These are phyloP conservation scores for Phylloscopus trochiloides DNA, from an alignment of 2,113 vertebrate genomes.

Conservation along the genomic window DNA sequence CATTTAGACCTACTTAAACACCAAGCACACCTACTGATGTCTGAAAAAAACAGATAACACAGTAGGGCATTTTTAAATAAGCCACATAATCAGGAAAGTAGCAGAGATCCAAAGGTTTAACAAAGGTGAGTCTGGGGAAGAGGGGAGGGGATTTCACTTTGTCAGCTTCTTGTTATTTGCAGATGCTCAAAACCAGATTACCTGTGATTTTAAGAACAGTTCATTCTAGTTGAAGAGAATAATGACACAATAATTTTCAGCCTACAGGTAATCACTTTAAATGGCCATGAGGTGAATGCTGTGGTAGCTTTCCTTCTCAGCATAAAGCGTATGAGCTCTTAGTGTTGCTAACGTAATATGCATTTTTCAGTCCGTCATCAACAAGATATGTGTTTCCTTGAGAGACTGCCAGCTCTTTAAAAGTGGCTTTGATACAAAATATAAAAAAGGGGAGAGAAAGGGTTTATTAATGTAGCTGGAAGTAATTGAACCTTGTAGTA, in stretches of 20 bases:
- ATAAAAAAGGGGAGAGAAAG: not conserved
- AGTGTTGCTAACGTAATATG: not conserved
- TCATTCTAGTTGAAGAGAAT: not conserved
- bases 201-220: conserved; percentile 18
- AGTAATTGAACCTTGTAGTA: not conserved
- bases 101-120: not conserved
- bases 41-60: conserved; percentile 22
- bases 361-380: not conserved
- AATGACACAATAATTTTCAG: conserved; percentile 41
- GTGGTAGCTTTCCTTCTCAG: not conserved
- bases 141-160: not conserved
- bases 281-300: not conserved
- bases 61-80: conserved; percentile 41
- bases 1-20: not conserved
- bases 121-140: not conserved
- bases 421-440: not conserved
- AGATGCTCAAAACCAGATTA: not conserved
- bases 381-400: not conserved
- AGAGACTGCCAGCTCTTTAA: not conserved
- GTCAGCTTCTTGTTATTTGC: not conserved
- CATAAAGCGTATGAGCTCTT: not conserved
- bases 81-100: not conserved
- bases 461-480: not conserved
- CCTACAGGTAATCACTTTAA: conserved; percentile 26
- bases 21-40: not conserved